phyloP scores from a whole-genome alignment of 2,113 vertebrate genomes.

The Pogonocichla stellata region DNA sequence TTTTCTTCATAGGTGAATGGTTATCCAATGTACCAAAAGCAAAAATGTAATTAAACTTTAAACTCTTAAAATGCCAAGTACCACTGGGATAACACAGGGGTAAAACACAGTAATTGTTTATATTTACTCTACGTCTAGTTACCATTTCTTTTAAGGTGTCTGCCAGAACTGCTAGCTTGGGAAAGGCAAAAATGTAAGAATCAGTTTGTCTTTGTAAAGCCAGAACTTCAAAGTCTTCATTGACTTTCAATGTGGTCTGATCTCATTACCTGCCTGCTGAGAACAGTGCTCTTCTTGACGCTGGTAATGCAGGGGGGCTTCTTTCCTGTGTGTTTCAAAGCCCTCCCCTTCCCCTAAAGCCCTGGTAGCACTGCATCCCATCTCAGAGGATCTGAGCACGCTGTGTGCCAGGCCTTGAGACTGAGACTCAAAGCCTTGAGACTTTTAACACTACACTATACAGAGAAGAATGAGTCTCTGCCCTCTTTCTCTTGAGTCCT shows the following conservation, averaged over 20 bases:
- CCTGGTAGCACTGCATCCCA: not conserved
- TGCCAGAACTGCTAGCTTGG: slow-evolving; percentile 19
- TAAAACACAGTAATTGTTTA: slow-evolving; percentile 59
- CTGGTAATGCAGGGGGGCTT: not conserved
- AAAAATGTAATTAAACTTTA: slow-evolving; percentile 70
- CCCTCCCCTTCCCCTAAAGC: not conserved
- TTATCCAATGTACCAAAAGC: slow-evolving; percentile 65
- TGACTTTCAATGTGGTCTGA: slow-evolving; percentile 14
- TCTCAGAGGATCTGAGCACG: not conserved
- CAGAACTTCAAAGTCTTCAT: slow-evolving; percentile 17
- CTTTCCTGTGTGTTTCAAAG: not conserved
- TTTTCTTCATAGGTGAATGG: slow-evolving; percentile 66
- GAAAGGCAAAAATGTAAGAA: not conserved
- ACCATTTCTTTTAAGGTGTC: slow-evolving; percentile 32
- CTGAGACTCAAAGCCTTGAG: too few species aligned
- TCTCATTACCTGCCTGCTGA: not conserved
- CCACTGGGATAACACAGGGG: slow-evolving; percentile 41
- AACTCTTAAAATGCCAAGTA: slow-evolving; percentile 63
- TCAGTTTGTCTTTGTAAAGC: slow-evolving; percentile 3
- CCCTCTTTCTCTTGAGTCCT: not conserved
- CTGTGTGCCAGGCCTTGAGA: not conserved
- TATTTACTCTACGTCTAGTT: slow-evolving; percentile 55
- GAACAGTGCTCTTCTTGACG: not conserved
- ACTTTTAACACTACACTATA: too few species aligned
- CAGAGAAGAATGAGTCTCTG: not conserved